Conservation (phyloP, 1,140 invertebrate species). For the Drosophila nigrodunni region DNA sequence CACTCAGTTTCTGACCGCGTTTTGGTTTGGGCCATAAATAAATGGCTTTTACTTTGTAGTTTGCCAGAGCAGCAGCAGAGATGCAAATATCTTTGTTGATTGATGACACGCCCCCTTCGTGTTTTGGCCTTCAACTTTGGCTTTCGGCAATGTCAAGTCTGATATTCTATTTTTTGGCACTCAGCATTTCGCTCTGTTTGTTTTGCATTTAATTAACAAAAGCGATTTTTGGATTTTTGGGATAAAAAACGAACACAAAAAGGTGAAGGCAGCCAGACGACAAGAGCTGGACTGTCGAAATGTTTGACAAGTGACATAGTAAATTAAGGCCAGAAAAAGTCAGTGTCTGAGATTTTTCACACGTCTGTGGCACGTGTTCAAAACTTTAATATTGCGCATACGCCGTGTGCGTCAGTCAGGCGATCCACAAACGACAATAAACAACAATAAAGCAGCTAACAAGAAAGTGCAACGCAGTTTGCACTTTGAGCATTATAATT, state of each 20-base stretch:
- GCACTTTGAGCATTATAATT: slow-evolving; percentile 27
- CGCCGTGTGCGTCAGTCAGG: slow-evolving; percentile 47
- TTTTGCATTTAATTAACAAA: slow-evolving; percentile 62
- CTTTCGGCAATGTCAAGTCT: slow-evolving; percentile 71
- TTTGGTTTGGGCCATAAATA: slow-evolving; percentile 62
- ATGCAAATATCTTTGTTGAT: slow-evolving; percentile 55
- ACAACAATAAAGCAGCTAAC: slow-evolving; percentile 7
- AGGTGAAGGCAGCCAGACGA: slow-evolving; percentile 12
- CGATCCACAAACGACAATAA: slow-evolving; percentile 20
- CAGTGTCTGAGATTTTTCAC: background rate
- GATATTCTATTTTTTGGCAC: slow-evolving; percentile 59
- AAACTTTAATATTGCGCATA: slow-evolving; percentile 42
- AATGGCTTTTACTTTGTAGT: slow-evolving; percentile 65
- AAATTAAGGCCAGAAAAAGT: slow-evolving; percentile 52
- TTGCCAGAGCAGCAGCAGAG: slow-evolving; percentile 26
- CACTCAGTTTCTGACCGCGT: slow-evolving; percentile 38
- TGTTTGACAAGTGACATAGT: slow-evolving; percentile 68
- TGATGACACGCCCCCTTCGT: slow-evolving; percentile 39
- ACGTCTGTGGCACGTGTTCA: slow-evolving; percentile 56
- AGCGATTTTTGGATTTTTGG: slow-evolving; percentile 38
- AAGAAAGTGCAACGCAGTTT: slow-evolving; percentile 69
- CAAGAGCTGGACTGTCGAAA: slow-evolving; percentile 49
- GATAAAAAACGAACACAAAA: slow-evolving; percentile 10
- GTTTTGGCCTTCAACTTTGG: slow-evolving; percentile 68
- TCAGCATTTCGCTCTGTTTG: background rate